A percentile compares a stretch with the other conserved stretches of the same genome.
phyloP scores from a whole-genome alignment of 2,888 invertebrate genomes.

The Thalpophila matura region DNA sequence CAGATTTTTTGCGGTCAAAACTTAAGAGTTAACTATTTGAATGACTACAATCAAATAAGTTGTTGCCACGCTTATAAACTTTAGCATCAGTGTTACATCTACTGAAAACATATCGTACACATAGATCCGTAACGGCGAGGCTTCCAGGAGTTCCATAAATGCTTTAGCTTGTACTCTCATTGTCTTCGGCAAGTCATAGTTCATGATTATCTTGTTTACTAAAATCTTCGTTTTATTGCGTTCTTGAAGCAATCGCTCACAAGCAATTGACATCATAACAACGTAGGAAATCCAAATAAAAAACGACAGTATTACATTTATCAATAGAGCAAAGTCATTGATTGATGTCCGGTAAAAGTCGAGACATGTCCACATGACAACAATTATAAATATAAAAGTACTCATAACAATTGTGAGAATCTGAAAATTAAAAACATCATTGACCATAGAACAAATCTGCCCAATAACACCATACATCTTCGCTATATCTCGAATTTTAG shows the following conservation, averaged over 20 bases:
- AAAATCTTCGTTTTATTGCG: conserved; percentile 73
- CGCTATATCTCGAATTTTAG: conserved; percentile 73
- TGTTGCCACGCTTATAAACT: conserved; percentile 80
- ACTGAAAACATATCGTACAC: conserved; percentile 82
- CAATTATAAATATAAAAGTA: conserved; percentile 74
- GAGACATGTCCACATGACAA: conserved; percentile 75
- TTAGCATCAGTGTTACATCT: conserved; percentile 79
- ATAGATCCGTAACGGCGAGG: conserved; percentile 74
- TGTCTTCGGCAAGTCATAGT: conserved; percentile 74
- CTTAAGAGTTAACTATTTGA: conserved; percentile 74
- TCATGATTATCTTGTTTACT: conserved; percentile 79
- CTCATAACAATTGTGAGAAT: conserved; percentile 77
- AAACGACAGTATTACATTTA: conserved; percentile 65
- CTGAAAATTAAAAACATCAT: conserved; percentile 76
- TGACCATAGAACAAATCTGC: conserved; percentile 69
- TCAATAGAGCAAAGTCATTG: background rate
- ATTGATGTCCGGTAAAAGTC: conserved; percentile 66
- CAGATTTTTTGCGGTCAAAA: too few species aligned
- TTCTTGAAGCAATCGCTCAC: conserved; percentile 71
- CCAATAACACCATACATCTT: conserved; percentile 74
- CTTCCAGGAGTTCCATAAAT: conserved; percentile 78
- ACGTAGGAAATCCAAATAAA: conserved; percentile 68
- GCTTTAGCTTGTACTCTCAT: conserved; percentile 79
- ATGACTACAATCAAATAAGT: conserved; percentile 82
- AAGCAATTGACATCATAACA: conserved; percentile 71